These are phyloP conservation scores for Poecilia velifera DNA, from an alignment of 2,797 vertebrate genomes.

Conservation along the genomic window DNA sequence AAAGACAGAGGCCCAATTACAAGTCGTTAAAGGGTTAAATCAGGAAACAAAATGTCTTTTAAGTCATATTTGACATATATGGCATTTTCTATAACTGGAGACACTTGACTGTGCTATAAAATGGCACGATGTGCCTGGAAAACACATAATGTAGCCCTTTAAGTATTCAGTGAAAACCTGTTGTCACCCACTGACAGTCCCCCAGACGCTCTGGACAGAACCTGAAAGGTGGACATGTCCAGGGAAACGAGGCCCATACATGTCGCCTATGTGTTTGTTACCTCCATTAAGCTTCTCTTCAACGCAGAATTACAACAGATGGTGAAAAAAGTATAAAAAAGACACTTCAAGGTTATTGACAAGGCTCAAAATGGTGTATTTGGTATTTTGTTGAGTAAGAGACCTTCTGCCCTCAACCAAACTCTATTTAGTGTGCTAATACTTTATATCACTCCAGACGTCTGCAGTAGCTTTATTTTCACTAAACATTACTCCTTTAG, in stretches of 20 bases:
- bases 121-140: too few relatives aligned
- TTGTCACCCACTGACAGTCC: too few relatives aligned
- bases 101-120: too few relatives aligned
- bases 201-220: too few relatives aligned
- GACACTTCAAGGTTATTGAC: background rate
- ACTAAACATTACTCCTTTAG: background rate
- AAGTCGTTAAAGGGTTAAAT: too few relatives aligned
- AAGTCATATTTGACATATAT: too few relatives aligned
- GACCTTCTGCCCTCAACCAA: slow-evolving; percentile 4
- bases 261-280: background rate
- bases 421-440: background rate
- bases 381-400: background rate
- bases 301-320: background rate
- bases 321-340: background rate
- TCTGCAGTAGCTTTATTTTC: background rate
- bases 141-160: too few relatives aligned
- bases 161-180: too few relatives aligned
- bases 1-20: too few relatives aligned
- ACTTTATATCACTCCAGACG: background rate
- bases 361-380: background rate
- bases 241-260: background rate
- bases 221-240: too few relatives aligned
- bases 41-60: too few relatives aligned
- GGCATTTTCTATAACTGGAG: too few relatives aligned
- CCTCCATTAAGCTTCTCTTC: background rate